Evolutionary conservation across 2,888 invertebrate species (phyloP), one percentile per base, ranked within the genome.

Genomic region (Lasioglossum vierecki): DNA sequence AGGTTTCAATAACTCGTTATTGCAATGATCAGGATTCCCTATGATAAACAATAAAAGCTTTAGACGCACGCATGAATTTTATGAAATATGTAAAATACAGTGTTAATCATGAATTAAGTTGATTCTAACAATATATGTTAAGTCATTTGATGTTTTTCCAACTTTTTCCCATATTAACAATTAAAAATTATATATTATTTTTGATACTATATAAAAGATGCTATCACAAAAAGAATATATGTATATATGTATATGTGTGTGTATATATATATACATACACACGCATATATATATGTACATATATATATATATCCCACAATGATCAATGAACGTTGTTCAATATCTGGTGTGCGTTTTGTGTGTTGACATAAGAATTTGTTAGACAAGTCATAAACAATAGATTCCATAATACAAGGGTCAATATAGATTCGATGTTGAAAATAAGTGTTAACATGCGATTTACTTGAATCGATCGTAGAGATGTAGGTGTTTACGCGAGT

Each of bases 1-100:
- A 71, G 89, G 39, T 84, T 90, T 90, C 39, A 85, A 66, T 86
- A 89, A 80, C 79, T 90, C 90, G 77, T 89, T 90, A 76, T 90
- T 90, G 71, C 86, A 89, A 46, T 85, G 84, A 85, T 90, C 88
- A 53, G 88, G 76, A 74, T 80, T 88, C 30, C 85, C 91, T 90
- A 78, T 22, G 85, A 83, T 63, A 82, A 26, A 82, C 11, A 79
- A 66, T 3, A 49, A 70, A 49, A 39, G 41, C 26, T 39, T 63
- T 18, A 63, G 4, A 71, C 53, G 30, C 18, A 57, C 22, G n/a
- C 18, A 57, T 49, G 44, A 39, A 15, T 9, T 39, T 15, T 9
- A 41, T 8, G 63, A 18, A 71, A 22, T 22, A 30, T n/a, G 30
- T 60, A 57, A 22, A 53, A 77, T 46, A 41, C 41, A 2, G 5